A percentile compares a stretch with the other conserved stretches of the same genome.
Evolutionary conservation across 1,140 invertebrate species (phyloP).

Genomic region (Hypsibius dujardini): DNA sequence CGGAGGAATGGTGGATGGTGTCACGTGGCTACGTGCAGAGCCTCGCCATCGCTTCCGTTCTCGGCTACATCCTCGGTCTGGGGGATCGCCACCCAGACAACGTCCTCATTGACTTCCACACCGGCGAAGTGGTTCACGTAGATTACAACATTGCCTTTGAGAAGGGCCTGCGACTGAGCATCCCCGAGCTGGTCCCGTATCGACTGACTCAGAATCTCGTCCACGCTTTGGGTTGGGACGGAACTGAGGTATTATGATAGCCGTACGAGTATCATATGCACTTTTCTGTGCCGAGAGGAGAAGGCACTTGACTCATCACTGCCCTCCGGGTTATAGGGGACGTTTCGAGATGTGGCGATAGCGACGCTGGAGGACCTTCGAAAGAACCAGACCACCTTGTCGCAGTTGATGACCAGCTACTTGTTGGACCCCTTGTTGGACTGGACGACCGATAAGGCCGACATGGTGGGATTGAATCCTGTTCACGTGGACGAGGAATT

Average conservation of each 20-base stretch:
- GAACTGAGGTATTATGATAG: constrained; percentile 72
- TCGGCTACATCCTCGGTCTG: constrained; percentile 91
- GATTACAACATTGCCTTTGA: constrained; percentile 99
- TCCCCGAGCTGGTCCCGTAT: constrained; percentile 94
- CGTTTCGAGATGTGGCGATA: background rate
- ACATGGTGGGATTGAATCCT: background rate
- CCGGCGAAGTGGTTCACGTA: constrained; percentile 92
- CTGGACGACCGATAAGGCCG: constrained; percentile 12
- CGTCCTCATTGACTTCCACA: constrained; percentile 76
- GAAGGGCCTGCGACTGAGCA: constrained; percentile 77
- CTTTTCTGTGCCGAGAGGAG: no score
- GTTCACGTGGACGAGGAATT: no score
- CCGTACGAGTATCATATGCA: constrained; percentile 25
- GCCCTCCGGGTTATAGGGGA: background rate
- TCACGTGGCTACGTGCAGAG: constrained; percentile 74
- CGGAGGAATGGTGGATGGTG: constrained; percentile 76
- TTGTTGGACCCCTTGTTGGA: background rate
- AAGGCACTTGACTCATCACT: background rate
- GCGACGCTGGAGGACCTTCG: background rate
- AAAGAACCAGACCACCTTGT: constrained; percentile 3
- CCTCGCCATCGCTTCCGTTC: constrained; percentile 90
- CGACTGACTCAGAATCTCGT: constrained; percentile 86
- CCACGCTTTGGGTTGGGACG: constrained; percentile 73
- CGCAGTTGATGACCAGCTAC: background rate
- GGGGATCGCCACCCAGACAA: constrained; percentile 97